Evolutionary conservation across 2,888 invertebrate species (phyloP).

Genomic region (Drosophila nr. medialis): DNA sequence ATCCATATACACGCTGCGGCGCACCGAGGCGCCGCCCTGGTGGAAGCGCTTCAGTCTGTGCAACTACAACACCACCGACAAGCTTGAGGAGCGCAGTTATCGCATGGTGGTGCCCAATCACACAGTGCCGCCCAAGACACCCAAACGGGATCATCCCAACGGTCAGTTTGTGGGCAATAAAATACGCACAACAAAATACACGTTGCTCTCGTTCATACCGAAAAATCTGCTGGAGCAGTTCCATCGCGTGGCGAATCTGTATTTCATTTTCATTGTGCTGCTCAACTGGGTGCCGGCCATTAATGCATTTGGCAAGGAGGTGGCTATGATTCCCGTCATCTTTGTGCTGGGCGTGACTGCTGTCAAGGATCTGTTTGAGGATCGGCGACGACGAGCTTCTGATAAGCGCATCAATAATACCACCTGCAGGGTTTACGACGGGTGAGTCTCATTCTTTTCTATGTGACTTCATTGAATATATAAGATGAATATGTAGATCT

Average conservation of each 20-base stretch:
- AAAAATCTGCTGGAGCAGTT: slow-evolving; percentile 99
- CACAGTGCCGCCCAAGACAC: slow-evolving; percentile 92
- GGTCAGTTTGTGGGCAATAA: slow-evolving; percentile 92
- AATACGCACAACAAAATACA: slow-evolving; percentile 98
- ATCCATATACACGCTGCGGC: slow-evolving; percentile 94
- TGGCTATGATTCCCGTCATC: slow-evolving; percentile 97
- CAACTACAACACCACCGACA: slow-evolving; percentile 87
- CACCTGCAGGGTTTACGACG: slow-evolving; percentile 95
- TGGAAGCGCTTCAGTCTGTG: slow-evolving; percentile 89
- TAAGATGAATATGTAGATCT: not conserved
- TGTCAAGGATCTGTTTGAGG: slow-evolving; percentile 97
- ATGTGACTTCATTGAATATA: not conserved
- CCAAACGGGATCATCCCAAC: slow-evolving; percentile 92
- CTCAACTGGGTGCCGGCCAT: slow-evolving; percentile 98
- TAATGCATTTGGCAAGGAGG: slow-evolving; percentile 97
- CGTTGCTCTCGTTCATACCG: slow-evolving; percentile 95
- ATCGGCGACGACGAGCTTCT: slow-evolving; percentile 93
- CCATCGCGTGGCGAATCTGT: slow-evolving; percentile 98
- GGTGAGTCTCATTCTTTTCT: slow-evolving; percentile 87
- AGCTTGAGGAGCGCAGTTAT: slow-evolving; percentile 89
- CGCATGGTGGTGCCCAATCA: slow-evolving; percentile 93
- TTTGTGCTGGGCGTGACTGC: slow-evolving; percentile 98
- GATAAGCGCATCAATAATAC: slow-evolving; percentile 97
- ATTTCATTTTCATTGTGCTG: slow-evolving; percentile 98
- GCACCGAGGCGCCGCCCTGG: slow-evolving; percentile 89